phyloP scores from a whole-genome alignment of 2,888 invertebrate genomes.

The Hedya salicella region DNA sequence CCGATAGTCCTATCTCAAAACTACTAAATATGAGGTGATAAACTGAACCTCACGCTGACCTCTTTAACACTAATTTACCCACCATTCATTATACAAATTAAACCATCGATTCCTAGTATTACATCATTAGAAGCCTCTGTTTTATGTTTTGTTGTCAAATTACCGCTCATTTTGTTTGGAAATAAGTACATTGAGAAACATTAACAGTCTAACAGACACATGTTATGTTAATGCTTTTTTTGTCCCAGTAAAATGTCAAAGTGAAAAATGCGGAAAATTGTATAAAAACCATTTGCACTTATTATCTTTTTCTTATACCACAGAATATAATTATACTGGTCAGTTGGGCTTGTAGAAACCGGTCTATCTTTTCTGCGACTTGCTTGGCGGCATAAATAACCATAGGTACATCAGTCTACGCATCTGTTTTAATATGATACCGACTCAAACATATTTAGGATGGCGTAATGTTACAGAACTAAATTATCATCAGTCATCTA shows the following conservation, averaged over 20 bases:
- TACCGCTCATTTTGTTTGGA: not conserved
- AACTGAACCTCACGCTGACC: not conserved
- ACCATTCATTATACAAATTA: conserved; percentile 10
- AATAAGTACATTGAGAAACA: not conserved
- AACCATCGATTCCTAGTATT: not conserved
- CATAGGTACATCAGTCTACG: too few relatives aligned
- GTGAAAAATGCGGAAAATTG: not conserved
- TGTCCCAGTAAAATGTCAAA: not conserved
- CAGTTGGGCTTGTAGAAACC: not conserved
- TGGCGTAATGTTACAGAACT: too few relatives aligned
- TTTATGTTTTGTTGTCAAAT: not conserved
- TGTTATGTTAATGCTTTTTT: not conserved
- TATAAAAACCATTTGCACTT: not conserved
- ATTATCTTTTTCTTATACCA: not conserved
- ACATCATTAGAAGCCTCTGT: not conserved
- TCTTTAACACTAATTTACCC: not conserved
- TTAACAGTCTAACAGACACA: too few relatives aligned
- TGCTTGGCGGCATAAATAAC: too few relatives aligned
- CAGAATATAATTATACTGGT: conserved; percentile 2
- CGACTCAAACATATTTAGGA: too few relatives aligned
- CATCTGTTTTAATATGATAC: too few relatives aligned
- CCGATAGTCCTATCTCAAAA: not conserved
- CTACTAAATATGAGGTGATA: not conserved
- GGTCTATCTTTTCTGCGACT: conserved; percentile 11
- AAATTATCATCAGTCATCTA: too few relatives aligned